A percentile compares a stretch with the other conserved stretches of the same genome.
phyloP scores from a whole-genome alignment of 1,140 invertebrate species.

The Drosophila aff. region DNA sequence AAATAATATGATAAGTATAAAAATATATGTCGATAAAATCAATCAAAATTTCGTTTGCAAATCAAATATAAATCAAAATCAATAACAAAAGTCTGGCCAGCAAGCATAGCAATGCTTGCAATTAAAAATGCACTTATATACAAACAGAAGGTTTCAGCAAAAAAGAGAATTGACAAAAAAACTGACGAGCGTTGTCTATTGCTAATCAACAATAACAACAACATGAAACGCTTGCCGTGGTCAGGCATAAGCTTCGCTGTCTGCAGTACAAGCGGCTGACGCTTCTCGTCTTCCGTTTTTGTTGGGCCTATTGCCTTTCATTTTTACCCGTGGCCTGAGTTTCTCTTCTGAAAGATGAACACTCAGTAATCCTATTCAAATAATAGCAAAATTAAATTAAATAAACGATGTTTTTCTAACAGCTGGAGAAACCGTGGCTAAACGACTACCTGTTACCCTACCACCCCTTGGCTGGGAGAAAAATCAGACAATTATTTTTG shows the following conservation, averaged over 20 bases:
- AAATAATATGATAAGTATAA: too few relatives aligned
- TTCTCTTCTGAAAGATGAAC: too few relatives aligned
- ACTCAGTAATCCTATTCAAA: too few relatives aligned
- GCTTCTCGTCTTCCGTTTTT: too few relatives aligned
- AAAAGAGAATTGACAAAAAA: background rate
- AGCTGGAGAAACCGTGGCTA: background rate
- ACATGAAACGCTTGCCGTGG: background rate
- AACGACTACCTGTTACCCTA: background rate
- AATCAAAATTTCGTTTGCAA: too few relatives aligned
- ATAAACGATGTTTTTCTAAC: background rate
- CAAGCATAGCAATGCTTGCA: background rate
- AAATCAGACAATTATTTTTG: background rate
- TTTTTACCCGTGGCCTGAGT: too few relatives aligned
- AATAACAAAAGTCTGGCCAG: background rate
- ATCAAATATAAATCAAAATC: background rate
- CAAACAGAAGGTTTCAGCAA: slow-evolving; percentile 1
- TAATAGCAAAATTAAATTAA: background rate
- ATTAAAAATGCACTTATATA: background rate
- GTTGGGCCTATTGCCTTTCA: too few relatives aligned
- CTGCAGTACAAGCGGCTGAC: too few relatives aligned
- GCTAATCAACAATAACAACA: background rate
- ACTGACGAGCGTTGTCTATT: background rate
- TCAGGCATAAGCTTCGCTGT: background rate
- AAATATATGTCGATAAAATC: too few relatives aligned
- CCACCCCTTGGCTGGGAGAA: background rate